Percentiles rank a stretch among this genome's conserved stretches.
Conservation (phyloP, 2,113 vertebrate species). For the Gorsachius goisagi region DNA sequence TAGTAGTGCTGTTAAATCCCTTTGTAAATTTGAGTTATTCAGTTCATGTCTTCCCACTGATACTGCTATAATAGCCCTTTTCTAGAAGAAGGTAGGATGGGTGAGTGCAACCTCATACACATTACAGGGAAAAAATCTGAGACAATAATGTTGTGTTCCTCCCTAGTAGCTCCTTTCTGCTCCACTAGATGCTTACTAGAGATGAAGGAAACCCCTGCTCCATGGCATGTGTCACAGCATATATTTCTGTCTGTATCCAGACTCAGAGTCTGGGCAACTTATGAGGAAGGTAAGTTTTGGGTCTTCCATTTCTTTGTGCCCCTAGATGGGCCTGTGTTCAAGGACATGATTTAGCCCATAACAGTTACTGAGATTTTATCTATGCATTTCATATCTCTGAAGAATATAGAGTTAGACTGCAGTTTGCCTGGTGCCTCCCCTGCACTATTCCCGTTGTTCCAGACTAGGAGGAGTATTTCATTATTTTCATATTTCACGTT, state of each 20-base stretch:
- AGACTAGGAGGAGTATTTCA: not conserved
- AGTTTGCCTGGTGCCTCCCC: not conserved
- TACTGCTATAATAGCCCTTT: not conserved
- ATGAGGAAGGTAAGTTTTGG: not conserved
- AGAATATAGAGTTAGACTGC: not conserved
- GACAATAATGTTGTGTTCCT: not conserved
- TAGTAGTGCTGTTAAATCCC: not conserved
- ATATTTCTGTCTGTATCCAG: not conserved
- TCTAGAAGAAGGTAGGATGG: not conserved
- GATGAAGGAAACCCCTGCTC: not conserved
- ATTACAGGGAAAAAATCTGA: not conserved
- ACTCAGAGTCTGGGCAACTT: not conserved
- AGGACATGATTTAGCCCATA: not conserved
- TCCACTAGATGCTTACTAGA: not conserved
- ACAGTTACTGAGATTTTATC: not conserved
- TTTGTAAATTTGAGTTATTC: not conserved
- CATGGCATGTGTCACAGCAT: not conserved
- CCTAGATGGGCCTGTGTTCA: not conserved
- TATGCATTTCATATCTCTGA: accelerated
- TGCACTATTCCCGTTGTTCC: not conserved
- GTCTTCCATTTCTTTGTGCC: not conserved
- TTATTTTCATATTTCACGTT: not conserved
- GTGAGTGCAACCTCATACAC: not conserved
- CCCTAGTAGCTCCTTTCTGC: not conserved
- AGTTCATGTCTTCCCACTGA: not conserved